phyloP scores from a whole-genome alignment of 2,113 vertebrate species.

The Eptatretus burgeri region DNA sequence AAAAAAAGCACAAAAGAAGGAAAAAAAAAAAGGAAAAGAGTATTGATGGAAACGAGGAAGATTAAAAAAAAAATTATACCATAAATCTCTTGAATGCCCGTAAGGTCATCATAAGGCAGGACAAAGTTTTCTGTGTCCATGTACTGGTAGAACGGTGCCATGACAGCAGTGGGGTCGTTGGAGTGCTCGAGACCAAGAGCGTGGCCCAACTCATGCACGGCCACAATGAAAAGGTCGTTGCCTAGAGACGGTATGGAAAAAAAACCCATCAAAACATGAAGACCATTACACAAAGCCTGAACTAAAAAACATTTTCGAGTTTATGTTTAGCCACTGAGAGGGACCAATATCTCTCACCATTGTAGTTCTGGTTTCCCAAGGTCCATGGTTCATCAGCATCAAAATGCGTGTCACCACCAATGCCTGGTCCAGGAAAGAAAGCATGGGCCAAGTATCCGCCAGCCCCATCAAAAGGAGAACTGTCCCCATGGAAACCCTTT shows the following conservation, averaged over 20 bases:
- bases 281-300: not conserved
- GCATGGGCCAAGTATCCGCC: conserved; percentile 81
- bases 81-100: conserved; percentile 66
- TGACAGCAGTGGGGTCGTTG: conserved; percentile 44
- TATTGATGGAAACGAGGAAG: not conserved
- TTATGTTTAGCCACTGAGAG: not conserved
- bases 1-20: not conserved
- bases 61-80: conserved; percentile 22
- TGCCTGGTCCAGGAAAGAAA: conserved; percentile 61
- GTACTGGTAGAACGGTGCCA: conserved; percentile 92
- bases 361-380: conserved; percentile 30
- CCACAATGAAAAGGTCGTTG: conserved; percentile 70
- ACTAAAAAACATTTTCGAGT: not conserved
- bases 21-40: not conserved
- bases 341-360: conserved; percentile 25
- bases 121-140: conserved; percentile 55
- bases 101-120: conserved; percentile 48
- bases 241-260: conserved; percentile 18
- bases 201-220: conserved; percentile 65
- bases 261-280: too few relatives aligned
- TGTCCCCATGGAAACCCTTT: conserved; percentile 76
- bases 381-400: conserved; percentile 87
- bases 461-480: conserved; percentile 62
- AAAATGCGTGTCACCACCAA: conserved; percentile 73
- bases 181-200: conserved; percentile 77